Evolutionary conservation across 2,888 invertebrate species (phyloP).

Genomic region (Graphium colonna): DNA sequence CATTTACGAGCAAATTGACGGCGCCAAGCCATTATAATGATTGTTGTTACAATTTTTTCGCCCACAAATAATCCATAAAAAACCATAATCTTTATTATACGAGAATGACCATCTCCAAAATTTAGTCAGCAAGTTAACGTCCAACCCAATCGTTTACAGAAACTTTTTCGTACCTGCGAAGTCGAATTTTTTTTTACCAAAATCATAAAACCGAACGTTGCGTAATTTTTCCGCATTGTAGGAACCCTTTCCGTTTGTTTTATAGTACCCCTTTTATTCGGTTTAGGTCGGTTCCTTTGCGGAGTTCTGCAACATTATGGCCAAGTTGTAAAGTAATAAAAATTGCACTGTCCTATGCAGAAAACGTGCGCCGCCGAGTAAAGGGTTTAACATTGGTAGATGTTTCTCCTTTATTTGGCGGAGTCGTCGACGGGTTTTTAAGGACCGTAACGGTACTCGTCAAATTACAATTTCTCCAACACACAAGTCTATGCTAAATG

Average conservation of each 20-base stretch:
- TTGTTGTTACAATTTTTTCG: constrained; percentile 16
- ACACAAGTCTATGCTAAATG: too few species aligned
- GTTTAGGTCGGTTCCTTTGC: constrained; percentile 68
- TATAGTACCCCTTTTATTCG: constrained; percentile 65
- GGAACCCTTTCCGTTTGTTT: constrained; percentile 78
- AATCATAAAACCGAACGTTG: constrained; percentile 66
- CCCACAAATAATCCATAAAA: constrained; percentile 23
- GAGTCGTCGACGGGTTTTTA: constrained; percentile 32
- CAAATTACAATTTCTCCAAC: constrained; percentile 54
- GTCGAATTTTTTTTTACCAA: constrained; percentile 51
- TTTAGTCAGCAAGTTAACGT: constrained; percentile 14
- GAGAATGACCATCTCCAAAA: constrained; percentile 23
- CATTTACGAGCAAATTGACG: constrained; percentile 9
- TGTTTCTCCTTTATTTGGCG: constrained; percentile 58
- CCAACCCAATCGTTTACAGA: constrained; percentile 42
- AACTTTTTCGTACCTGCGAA: constrained; percentile 68
- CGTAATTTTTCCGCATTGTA: constrained; percentile 77
- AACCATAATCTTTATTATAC: constrained; percentile 20
- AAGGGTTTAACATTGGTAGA: constrained; percentile 67
- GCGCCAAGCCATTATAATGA: constrained; percentile 27
- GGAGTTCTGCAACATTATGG: constrained; percentile 66
- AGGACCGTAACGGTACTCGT: constrained; percentile 64
- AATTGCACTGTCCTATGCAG: constrained; percentile 67
- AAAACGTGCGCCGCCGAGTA: constrained; percentile 56
- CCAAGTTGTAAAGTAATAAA: constrained; percentile 70